These are phyloP conservation scores for Drosophila anomalipes DNA, from an alignment of 2,888 invertebrate species.

Conservation along the genomic window DNA sequence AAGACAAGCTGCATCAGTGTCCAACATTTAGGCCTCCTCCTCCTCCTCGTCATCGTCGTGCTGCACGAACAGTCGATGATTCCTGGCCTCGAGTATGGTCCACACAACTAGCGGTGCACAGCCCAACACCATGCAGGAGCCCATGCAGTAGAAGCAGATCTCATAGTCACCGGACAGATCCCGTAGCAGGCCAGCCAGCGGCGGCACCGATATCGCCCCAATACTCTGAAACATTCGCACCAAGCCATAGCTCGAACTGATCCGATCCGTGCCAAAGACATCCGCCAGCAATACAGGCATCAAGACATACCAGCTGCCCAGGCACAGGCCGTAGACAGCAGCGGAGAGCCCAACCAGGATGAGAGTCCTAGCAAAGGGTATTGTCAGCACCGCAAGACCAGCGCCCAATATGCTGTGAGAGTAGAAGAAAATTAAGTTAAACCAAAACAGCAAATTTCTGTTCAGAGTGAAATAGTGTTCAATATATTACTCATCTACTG, in stretches of 20 bases:
- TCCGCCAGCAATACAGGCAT: constrained; percentile 91
- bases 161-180: constrained; percentile 90
- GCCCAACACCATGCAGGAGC: constrained; percentile 90
- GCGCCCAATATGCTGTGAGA: constrained; percentile 88
- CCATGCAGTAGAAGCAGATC: constrained; percentile 91
- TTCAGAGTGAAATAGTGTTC: background rate
- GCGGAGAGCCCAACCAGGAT: constrained; percentile 89
- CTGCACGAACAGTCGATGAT: constrained; percentile 77
- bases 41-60: constrained; percentile 82
- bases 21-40: constrained; percentile 75
- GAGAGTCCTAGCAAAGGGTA: constrained; percentile 89
- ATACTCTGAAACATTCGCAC: constrained; percentile 92
- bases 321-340: constrained; percentile 89
- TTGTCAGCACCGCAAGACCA: constrained; percentile 88
- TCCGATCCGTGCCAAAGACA: constrained; percentile 90
- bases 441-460: background rate
- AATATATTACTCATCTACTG: background rate
- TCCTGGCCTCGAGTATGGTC: constrained; percentile 82
- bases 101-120: constrained; percentile 88
- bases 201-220: constrained; percentile 90
- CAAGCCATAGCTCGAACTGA: constrained; percentile 91
- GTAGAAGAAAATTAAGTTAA: constrained; percentile 12
- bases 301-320: constrained; percentile 91
- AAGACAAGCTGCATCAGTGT: background rate
- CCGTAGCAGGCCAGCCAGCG: constrained; percentile 89